phyloP scores from a whole-genome alignment of 2,797 vertebrate genomes.

The Anguilla megastoma region DNA sequence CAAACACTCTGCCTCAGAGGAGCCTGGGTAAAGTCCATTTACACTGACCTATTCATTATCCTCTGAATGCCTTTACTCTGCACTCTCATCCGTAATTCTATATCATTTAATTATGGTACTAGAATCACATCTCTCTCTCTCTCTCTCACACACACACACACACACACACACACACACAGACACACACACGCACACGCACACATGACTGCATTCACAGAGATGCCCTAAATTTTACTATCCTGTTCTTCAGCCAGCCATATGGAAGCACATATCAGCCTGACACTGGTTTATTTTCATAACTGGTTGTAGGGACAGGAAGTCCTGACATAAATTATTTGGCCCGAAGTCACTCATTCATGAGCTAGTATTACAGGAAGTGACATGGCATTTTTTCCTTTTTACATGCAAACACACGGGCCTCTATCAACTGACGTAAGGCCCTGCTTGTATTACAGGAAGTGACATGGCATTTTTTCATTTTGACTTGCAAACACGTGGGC shows the following conservation, averaged over 20 bases:
- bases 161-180: not conserved
- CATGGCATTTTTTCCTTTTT: conserved; percentile 49
- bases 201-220: not conserved
- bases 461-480: conserved; percentile 56
- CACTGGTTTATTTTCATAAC: not conserved
- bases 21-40: not conserved
- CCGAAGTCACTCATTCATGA: conserved; percentile 49
- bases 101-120: not conserved
- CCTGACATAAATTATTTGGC: conserved; percentile 40
- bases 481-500: conserved; percentile 70
- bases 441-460: not conserved
- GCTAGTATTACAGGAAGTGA: conserved; percentile 42
- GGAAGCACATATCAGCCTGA: not conserved
- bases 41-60: not conserved
- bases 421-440: conserved; percentile 57
- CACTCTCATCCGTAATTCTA: not conserved
- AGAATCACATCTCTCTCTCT: not conserved
- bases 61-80: not conserved
- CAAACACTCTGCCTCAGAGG: not conserved
- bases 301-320: conserved; percentile 10
- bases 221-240: not conserved
- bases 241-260: not conserved
- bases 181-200: not conserved
- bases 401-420: conserved; percentile 71
- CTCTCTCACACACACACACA: too few species aligned